These are phyloP conservation scores for Ormyrus pomaceus DNA, from an alignment of 2,888 invertebrate genomes.

Conservation along the genomic window DNA sequence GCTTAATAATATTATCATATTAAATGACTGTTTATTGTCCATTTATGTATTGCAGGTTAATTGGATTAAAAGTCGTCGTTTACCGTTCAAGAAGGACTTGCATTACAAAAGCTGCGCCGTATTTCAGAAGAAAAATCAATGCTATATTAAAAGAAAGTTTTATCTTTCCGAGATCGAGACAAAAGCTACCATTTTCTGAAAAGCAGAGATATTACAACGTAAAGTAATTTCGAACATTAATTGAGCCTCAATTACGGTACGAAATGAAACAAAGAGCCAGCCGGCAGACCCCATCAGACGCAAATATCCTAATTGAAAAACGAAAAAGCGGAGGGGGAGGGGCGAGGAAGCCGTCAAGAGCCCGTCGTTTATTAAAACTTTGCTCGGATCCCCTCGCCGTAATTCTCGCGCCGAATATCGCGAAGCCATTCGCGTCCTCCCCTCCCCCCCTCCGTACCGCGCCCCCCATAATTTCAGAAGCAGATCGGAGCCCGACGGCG, in stretches of 20 bases:
- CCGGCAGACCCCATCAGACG: slow-evolving; percentile 17
- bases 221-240: slow-evolving; percentile 7
- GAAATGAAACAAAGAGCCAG: background rate
- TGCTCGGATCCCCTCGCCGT: background rate
- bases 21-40: no score
- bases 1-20: no score
- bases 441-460: background rate
- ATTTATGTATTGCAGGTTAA: no score
- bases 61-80: no score
- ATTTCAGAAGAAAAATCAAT: no score
- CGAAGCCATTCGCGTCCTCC: background rate
- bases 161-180: no score
- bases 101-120: no score
- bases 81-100: no score
- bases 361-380: slow-evolving; percentile 37
- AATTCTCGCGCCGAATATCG: background rate
- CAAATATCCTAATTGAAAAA: slow-evolving; percentile 15
- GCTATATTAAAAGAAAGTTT: no score
- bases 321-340: background rate
- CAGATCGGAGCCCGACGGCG: background rate
- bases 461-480: background rate
- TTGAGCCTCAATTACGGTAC: slow-evolving; percentile 29
- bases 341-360: background rate
- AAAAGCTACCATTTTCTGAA: no score
- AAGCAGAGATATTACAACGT: no score